Conservation (phyloP, 1,140 invertebrate species). For the Atta colombica region DNA sequence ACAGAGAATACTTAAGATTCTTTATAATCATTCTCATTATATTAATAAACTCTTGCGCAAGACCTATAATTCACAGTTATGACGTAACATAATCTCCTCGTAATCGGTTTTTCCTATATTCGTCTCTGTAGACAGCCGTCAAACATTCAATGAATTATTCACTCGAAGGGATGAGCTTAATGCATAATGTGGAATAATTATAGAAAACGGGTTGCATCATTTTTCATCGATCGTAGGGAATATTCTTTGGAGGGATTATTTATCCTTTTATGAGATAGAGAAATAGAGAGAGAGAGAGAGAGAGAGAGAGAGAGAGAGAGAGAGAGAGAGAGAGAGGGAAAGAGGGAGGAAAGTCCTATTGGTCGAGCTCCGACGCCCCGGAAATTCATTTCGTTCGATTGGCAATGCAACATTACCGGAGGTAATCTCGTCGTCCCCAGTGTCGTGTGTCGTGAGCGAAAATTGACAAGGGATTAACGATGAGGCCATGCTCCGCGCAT, state of each 20-base stretch:
- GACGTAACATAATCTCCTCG: not conserved
- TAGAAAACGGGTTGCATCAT: slow-evolving; percentile 18
- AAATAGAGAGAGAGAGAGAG: too few relatives aligned
- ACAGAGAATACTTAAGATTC: not conserved
- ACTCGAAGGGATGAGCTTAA: slow-evolving; percentile 19
- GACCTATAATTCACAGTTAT: not conserved
- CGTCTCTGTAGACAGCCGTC: not conserved
- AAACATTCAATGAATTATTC: slow-evolving; percentile 39
- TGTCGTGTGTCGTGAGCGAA: slow-evolving; percentile 63
- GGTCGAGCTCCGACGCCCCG: slow-evolving; percentile 9
- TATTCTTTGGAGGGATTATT: slow-evolving; percentile 45
- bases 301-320: not conserved
- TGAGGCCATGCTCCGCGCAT: slow-evolving; percentile 70
- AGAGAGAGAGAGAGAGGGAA: too few relatives aligned
- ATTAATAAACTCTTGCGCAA: not conserved
- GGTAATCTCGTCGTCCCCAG: slow-evolving; percentile 53
- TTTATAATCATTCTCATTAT: not conserved
- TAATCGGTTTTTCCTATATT: slow-evolving; percentile 47
- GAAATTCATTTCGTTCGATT: slow-evolving; percentile 64
- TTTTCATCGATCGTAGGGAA: slow-evolving; percentile 54
- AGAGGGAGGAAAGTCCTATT: not conserved
- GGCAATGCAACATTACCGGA: slow-evolving; percentile 58
- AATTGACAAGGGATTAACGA: slow-evolving; percentile 74
- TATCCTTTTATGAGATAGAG: slow-evolving; percentile 8
- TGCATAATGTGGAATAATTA: slow-evolving; percentile 41